Conservation (phyloP, 1,140 invertebrate species). For the Aphis craccivora region DNA sequence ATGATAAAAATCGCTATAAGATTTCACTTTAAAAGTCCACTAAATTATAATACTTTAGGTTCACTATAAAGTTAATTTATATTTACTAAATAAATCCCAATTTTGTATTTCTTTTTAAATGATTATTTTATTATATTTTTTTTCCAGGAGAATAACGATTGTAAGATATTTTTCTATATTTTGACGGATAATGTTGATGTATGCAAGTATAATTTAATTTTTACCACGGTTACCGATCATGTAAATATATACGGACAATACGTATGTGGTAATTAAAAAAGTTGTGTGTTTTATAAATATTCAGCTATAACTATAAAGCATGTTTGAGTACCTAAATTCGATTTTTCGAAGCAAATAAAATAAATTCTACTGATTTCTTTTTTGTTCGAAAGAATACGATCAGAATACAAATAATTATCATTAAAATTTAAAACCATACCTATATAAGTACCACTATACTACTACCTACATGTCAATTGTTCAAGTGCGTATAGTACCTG, state of each 20-base stretch:
- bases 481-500: background rate
- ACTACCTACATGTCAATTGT: background rate
- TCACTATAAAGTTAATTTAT: too few species aligned
- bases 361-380: background rate
- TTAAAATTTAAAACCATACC: too few species aligned
- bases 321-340: background rate
- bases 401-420: background rate
- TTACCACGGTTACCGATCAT: too few species aligned
- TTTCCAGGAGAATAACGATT: background rate
- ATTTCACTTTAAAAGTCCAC: background rate
- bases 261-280: background rate
- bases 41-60: too few species aligned
- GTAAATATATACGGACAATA: too few species aligned
- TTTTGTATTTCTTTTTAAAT: background rate
- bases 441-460: too few species aligned
- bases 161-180: background rate
- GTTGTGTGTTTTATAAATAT: background rate
- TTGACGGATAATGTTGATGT: background rate
- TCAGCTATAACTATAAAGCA: too few species aligned
- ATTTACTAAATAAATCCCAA: background rate
- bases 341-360: background rate
- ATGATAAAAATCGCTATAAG: background rate
- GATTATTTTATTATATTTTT: background rate
- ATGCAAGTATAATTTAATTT: too few species aligned
- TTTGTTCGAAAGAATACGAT: background rate